A percentile compares a stretch with the other conserved stretches of the same genome.
phyloP scores from a whole-genome alignment of 2,113 vertebrate species.

The Pavo muticus region DNA sequence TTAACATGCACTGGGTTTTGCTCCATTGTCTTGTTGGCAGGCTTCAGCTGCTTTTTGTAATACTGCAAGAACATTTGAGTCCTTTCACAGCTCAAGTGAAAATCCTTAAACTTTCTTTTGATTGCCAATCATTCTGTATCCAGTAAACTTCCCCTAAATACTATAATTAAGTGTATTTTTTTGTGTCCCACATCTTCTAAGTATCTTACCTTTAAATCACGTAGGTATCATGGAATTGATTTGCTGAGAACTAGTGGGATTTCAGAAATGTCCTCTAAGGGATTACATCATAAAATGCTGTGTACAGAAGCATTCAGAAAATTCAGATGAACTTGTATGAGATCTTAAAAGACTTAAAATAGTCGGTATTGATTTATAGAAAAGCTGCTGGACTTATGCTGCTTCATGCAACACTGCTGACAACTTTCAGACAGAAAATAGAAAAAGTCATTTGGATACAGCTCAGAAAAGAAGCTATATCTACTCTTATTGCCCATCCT shows the following conservation, averaged over 20 bases:
- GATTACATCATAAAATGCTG: slow-evolving; percentile 2
- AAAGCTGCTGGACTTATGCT: not conserved
- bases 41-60: slow-evolving; percentile 22
- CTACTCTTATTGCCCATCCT: not conserved
- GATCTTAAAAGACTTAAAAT: slow-evolving; percentile 13
- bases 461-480: not conserved
- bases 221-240: not conserved
- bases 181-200: not conserved
- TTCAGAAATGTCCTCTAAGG: slow-evolving; percentile 27
- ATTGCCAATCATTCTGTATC: not conserved
- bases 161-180: slow-evolving; percentile 44
- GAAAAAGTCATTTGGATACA: slow-evolving; percentile 38
- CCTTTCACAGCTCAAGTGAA: slow-evolving; percentile 19
- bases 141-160: slow-evolving; percentile 29
- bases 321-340: not conserved
- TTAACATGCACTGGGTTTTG: slow-evolving; percentile 3
- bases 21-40: slow-evolving; percentile 45
- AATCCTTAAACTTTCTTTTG: slow-evolving; percentile 45
- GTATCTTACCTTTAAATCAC: slow-evolving; percentile 9
- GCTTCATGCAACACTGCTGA: not conserved
- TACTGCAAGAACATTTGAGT: not conserved
- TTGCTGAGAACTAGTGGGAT: not conserved
- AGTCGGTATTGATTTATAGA: slow-evolving; percentile 11
- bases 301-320: not conserved
- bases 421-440: slow-evolving; percentile 8